These are phyloP conservation scores for Nautilus pompilius DNA, from an alignment of 1,140 invertebrate genomes.

Conservation along the genomic window DNA sequence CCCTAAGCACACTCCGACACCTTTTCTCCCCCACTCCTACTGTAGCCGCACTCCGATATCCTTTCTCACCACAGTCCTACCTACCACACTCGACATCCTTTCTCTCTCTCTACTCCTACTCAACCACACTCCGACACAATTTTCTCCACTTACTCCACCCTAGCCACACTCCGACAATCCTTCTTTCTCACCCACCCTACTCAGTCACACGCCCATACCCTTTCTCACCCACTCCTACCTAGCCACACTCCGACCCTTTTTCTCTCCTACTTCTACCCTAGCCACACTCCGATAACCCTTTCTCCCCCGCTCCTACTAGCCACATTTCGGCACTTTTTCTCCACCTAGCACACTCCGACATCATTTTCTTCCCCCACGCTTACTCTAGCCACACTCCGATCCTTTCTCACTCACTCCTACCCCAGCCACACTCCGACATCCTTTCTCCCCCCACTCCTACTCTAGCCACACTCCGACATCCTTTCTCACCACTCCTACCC, in stretches of 20 bases:
- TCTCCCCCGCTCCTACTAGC: not conserved
- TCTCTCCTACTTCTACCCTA: constrained; percentile 1
- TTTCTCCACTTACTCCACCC: not conserved
- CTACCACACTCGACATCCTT: not conserved
- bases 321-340: not conserved
- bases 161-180: not conserved
- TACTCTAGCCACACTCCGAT: too few relatives aligned
- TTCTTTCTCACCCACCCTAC: not conserved
- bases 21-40: not conserved
- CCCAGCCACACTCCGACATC: too few relatives aligned
- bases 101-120: not conserved
- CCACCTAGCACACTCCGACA: too few relatives aligned
- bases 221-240: not conserved
- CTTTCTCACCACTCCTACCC: too few relatives aligned
- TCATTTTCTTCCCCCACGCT: too few relatives aligned
- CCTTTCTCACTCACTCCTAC: too few relatives aligned
- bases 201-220: not conserved
- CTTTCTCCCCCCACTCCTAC: too few relatives aligned
- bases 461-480: too few relatives aligned
- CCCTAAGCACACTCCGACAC: not conserved
- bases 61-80: not conserved
- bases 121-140: not conserved
- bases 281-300: too few relatives aligned
- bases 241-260: not conserved
- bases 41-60: not conserved